Conservation (phyloP, 2,113 vertebrate genomes). For the Lagopus muta region DNA sequence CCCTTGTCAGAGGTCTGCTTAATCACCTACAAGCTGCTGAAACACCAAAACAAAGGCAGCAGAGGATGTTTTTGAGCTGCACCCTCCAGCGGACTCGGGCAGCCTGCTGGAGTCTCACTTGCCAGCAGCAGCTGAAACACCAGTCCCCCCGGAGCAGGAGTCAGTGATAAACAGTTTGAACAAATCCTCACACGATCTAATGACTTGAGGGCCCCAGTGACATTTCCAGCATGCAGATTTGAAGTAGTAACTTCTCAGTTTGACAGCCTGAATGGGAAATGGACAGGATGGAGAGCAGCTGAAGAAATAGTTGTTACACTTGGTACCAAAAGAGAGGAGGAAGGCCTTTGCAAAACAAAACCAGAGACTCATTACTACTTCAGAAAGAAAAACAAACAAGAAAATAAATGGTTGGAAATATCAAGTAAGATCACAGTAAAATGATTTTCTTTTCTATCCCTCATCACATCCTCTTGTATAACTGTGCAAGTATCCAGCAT, state of each 20-base stretch:
- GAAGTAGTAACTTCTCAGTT: not conserved
- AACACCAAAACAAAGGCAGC: not conserved
- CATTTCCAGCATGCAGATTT: conserved; percentile 29
- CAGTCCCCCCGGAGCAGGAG: not conserved
- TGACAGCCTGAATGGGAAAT: not conserved
- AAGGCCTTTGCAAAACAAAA: not conserved
- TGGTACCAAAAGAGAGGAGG: not conserved
- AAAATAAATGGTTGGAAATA: not conserved
- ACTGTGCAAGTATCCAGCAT: not conserved
- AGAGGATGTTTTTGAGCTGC: not conserved
- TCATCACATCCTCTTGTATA: not conserved
- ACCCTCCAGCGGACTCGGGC: not conserved
- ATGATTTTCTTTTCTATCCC: not conserved
- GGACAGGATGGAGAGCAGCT: not conserved
- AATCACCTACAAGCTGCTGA: not conserved
- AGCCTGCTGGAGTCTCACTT: not conserved
- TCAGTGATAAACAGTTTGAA: not conserved
- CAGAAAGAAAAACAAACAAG: not conserved
- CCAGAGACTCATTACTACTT: not conserved
- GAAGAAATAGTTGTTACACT: not conserved
- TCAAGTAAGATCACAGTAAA: not conserved
- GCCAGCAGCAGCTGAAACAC: not conserved
- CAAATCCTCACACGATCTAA: conserved; percentile 9
- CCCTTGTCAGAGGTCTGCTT: not conserved
- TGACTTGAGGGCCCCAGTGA: not conserved